phyloP scores from a whole-genome alignment of 2,113 vertebrate genomes.

The Muntiacus reevesi region DNA sequence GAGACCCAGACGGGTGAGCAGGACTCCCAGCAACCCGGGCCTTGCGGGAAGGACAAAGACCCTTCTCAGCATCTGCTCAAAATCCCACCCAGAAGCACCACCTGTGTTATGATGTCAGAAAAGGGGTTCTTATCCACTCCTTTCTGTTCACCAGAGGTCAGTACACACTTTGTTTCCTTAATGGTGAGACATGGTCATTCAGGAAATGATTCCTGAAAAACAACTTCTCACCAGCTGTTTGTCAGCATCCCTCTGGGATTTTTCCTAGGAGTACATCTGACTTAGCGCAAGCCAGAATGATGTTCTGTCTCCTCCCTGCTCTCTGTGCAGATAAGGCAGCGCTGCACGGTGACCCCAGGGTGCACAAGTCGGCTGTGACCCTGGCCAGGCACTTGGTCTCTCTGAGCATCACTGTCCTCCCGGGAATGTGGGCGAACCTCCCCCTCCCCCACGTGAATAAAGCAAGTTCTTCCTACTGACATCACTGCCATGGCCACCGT shows the following conservation, averaged over 20 bases:
- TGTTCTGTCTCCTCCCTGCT: not conserved
- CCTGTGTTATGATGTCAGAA: not conserved
- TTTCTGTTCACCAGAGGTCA: not conserved
- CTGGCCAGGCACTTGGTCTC: not conserved
- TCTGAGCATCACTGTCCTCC: not conserved
- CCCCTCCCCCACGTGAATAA: fast-evolving
- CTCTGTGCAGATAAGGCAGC: fast-evolving
- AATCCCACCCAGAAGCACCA: not conserved
- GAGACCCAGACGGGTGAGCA: not conserved
- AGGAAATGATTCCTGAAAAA: not conserved
- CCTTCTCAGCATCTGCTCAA: not conserved
- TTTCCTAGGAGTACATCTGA: not conserved
- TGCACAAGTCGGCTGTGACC: not conserved
- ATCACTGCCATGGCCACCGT: not conserved
- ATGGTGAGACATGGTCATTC: not conserved
- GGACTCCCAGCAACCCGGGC: not conserved
- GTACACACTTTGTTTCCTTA: not conserved
- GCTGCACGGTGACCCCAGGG: not conserved
- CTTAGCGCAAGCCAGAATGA: fast-evolving
- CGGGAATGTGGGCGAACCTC: fast-evolving
- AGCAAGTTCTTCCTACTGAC: not conserved
- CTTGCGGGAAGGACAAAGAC: not conserved
- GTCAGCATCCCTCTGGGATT: not conserved
- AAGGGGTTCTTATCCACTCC: not conserved
- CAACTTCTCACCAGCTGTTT: not conserved